These are phyloP conservation scores for Amphiprion clarkii DNA, from an alignment of 2,797 vertebrate species.

Conservation along the genomic window DNA sequence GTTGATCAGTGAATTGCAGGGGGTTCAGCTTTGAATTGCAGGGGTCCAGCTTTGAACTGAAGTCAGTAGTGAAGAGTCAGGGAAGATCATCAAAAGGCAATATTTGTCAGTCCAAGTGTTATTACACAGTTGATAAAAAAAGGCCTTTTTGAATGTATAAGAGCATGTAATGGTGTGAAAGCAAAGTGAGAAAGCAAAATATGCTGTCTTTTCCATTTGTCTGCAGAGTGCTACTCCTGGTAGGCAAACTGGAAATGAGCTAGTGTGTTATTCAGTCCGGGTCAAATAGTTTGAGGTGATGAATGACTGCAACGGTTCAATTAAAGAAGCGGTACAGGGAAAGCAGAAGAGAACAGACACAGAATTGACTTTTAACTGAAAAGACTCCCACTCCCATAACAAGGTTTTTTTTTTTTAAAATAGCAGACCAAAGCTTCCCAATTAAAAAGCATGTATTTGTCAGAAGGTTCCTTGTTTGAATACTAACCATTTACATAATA, in stretches of 20 bases:
- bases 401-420: slow-evolving; percentile 5
- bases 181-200: slow-evolving; percentile 20
- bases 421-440: not conserved
- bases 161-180: slow-evolving; percentile 10
- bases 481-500: slow-evolving; percentile 15
- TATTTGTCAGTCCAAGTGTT: slow-evolving; percentile 35
- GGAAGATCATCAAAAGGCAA: slow-evolving; percentile 12
- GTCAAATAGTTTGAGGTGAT: slow-evolving; percentile 68
- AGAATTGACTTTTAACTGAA: slow-evolving; percentile 32
- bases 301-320: slow-evolving; percentile 62
- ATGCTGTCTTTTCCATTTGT: slow-evolving; percentile 41
- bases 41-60: slow-evolving; percentile 6
- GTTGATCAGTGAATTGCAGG: too few relatives aligned
- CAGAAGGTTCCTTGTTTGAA: slow-evolving; percentile 9
- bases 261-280: slow-evolving; percentile 31
- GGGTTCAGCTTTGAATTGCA: too few relatives aligned
- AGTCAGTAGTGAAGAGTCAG: slow-evolving; percentile 27
- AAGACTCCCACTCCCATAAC: slow-evolving; percentile 12
- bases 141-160: slow-evolving; percentile 1
- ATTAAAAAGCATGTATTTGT: slow-evolving; percentile 8
- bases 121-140: slow-evolving; percentile 13
- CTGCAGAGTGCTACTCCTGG: slow-evolving; percentile 42
- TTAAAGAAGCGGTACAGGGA: slow-evolving; percentile 57
- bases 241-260: slow-evolving; percentile 54
- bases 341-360: slow-evolving; percentile 18